phyloP scores from a whole-genome alignment of 1,140 invertebrate genomes.

The Tetragnatha versicolor region DNA sequence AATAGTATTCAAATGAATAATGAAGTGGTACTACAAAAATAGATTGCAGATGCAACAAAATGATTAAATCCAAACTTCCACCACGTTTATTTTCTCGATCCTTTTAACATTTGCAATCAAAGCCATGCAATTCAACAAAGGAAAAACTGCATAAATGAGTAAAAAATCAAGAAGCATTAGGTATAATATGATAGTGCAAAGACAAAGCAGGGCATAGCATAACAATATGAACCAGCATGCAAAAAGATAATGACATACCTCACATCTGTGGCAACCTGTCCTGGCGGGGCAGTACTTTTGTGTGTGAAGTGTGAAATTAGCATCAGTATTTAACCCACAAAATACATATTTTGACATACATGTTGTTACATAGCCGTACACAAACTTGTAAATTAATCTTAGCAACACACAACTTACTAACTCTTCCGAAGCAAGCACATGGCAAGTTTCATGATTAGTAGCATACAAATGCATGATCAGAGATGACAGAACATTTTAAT shows the following conservation, averaged over 20 bases:
- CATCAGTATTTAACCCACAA: conserved; percentile 50
- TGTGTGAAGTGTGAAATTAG: conserved; percentile 55
- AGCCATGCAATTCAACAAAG: not conserved
- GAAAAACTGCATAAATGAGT: not conserved
- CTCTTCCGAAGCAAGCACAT: conserved; percentile 24
- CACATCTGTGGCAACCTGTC: conserved; percentile 60
- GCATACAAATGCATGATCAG: too few relatives aligned
- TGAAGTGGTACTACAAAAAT: too few relatives aligned
- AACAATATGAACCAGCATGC: conserved; percentile 39
- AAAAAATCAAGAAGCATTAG: conserved; percentile 10
- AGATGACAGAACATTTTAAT: too few relatives aligned
- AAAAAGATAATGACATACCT: conserved; percentile 56
- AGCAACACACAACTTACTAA: conserved; percentile 38
- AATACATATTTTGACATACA: conserved; percentile 43
- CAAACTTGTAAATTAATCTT: conserved; percentile 20
- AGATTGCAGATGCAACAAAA: too few relatives aligned
- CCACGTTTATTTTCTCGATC: too few relatives aligned
- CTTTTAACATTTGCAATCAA: not conserved
- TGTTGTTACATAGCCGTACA: conserved; percentile 19
- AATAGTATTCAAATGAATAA: too few relatives aligned
- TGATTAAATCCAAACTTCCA: too few relatives aligned
- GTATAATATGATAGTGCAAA: conserved; percentile 2
- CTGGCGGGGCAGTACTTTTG: conserved; percentile 59
- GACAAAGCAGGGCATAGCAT: not conserved
- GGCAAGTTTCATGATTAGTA: not conserved